Evolutionary conservation across 2,888 invertebrate species (phyloP).

Genomic region (Tachystola acroxantha): DNA sequence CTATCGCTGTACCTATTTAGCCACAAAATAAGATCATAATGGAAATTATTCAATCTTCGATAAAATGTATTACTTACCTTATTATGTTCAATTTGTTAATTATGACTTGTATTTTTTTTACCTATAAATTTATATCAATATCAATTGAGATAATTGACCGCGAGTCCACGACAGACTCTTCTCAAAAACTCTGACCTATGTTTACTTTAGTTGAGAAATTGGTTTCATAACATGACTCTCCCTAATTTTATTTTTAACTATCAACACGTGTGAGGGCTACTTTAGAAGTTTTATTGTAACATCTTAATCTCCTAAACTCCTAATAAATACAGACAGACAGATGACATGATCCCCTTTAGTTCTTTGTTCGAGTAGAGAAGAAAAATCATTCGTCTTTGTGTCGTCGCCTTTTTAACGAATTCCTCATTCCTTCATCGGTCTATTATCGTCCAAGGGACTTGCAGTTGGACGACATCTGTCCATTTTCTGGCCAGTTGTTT

Average conservation of each 20-base stretch:
- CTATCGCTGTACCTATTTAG: too few relatives aligned
- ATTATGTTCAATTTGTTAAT: too few relatives aligned
- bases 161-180: too few relatives aligned
- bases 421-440: slow-evolving; percentile 1
- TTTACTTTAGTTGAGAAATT: too few relatives aligned
- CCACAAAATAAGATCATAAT: too few relatives aligned
- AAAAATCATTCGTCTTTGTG: slow-evolving; percentile 14
- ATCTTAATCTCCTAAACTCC: slow-evolving; percentile 39
- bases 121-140: too few relatives aligned
- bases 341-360: slow-evolving; percentile 26
- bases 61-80: too few relatives aligned
- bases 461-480: not conserved
- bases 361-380: slow-evolving; percentile 24
- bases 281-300: slow-evolving; percentile 42
- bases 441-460: not conserved
- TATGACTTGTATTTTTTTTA: too few relatives aligned
- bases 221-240: not conserved
- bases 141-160: too few relatives aligned
- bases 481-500: not conserved
- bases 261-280: slow-evolving; percentile 11
- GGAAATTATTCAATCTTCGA: too few relatives aligned
- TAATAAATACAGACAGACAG: slow-evolving; percentile 40
- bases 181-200: too few relatives aligned
- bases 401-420: slow-evolving; percentile 10
- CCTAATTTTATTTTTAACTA: slow-evolving; percentile 10